Evolutionary conservation across 1,140 invertebrate genomes (phyloP), one percentile per base, ranked within the genome.

Genomic region (Formica exsecta): DNA sequence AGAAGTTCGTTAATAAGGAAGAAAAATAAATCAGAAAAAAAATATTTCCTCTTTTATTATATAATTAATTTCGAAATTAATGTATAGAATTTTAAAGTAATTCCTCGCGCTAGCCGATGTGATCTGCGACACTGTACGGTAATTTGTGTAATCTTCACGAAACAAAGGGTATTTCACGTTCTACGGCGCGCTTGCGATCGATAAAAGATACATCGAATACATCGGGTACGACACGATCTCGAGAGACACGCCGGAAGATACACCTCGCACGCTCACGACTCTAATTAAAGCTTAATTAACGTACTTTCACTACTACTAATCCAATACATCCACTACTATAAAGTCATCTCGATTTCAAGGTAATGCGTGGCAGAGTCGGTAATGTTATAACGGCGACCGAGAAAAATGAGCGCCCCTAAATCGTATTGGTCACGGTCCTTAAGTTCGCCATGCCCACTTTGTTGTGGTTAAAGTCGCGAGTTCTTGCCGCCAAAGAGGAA

Each of bases 381-480:
- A 41, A 71, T 64, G 29, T 76, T 85, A 68, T 70, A 64, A 16
- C 29, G 54, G 29, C 76, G 75, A 59, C 19, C 32, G 70, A 85
- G 88, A 90, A 90, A 92, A 92, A 90, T 89, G 88, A 86, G 85
- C 87, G 80, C 74, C 38, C 66, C 75, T 83, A 91, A 92, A 92
- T 93, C 86, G 86, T 88, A 90, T 93, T 86, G 90, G 92, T 92
- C 87, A 91, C 89, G 92, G 89, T 87, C 86, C 75, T 93, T 92
- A 92, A 86, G 86, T 92, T 90, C 81, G 91, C 86, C 86, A 90
- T 91, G 92, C 68, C 88, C 89, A 91, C 90, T 92, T 92, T 91
- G 87, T 85, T 91, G 91, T 84, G 92, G 92, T 93, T 92, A 84
- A 87, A 83, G 79, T 86, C 86, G 83, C 66, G 70, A 66, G 85